These are phyloP conservation scores for Threskiornis aethiopicus DNA, from an alignment of 2,797 vertebrate species.

Conservation along the genomic window DNA sequence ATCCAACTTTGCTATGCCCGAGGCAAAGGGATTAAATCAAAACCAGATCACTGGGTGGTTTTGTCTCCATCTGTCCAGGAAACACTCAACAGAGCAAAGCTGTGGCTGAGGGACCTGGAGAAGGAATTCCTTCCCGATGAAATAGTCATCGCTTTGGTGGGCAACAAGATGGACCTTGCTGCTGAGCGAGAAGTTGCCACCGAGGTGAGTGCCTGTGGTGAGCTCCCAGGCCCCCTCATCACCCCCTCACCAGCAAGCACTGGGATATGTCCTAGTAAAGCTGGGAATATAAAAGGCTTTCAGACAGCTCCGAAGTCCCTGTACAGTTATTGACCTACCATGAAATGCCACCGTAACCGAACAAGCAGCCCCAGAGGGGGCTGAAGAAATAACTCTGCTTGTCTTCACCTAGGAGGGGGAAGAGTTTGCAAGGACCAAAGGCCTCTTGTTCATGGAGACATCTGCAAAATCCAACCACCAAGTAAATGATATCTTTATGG, in stretches of 20 bases:
- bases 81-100: conserved; percentile 75
- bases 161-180: conserved; percentile 81
- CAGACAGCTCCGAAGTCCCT: background rate
- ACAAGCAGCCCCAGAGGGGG: background rate
- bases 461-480: conserved; percentile 78
- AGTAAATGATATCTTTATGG: conserved; percentile 70
- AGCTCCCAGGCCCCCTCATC: background rate
- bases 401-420: conserved; percentile 74
- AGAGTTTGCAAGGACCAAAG: conserved; percentile 70
- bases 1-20: background rate
- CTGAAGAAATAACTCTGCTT: background rate
- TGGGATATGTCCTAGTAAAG: background rate
- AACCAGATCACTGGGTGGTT: background rate
- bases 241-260: background rate
- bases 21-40: background rate
- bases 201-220: conserved; percentile 59
- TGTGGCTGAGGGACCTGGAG: conserved; percentile 82
- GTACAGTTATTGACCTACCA: background rate
- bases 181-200: conserved; percentile 69
- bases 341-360: background rate
- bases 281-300: background rate
- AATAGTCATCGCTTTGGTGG: conserved; percentile 78
- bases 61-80: conserved; percentile 60
- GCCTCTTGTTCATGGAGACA: conserved; percentile 78
- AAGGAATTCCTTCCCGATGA: conserved; percentile 67